These are phyloP conservation scores for Tyto alba DNA, from an alignment of 2,113 vertebrate species.

Conservation along the genomic window DNA sequence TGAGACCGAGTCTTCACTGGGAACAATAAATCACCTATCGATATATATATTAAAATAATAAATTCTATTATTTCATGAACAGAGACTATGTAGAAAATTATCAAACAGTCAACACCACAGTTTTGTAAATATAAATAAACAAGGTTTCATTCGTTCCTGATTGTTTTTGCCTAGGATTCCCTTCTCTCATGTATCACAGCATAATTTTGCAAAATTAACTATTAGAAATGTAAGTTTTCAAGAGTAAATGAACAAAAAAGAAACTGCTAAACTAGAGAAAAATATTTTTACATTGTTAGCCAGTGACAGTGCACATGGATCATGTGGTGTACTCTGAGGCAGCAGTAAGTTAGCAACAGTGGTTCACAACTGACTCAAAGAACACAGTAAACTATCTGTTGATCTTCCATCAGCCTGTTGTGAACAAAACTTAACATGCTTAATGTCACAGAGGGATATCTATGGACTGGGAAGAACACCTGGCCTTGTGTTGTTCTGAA, in stretches of 20 bases:
- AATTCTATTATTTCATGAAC: neutral
- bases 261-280: neutral
- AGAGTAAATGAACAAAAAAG: neutral
- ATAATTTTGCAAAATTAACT: neutral
- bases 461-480: neutral
- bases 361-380: neutral
- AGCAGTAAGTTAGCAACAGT: neutral
- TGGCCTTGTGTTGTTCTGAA: neutral
- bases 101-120: fast-evolving
- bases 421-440: neutral
- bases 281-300: neutral
- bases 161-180: neutral
- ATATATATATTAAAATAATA: neutral
- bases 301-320: fast-evolving
- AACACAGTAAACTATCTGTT: neutral
- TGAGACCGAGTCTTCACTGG: neutral
- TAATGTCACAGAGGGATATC: neutral
- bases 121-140: neutral
- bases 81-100: neutral
- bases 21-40: neutral
- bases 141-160: neutral
- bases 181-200: neutral
- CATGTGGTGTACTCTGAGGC: neutral
- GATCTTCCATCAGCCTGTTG: neutral
- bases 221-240: neutral